These are phyloP conservation scores for Brachionus calyciflorus DNA, from an alignment of 1,140 invertebrate genomes.

Conservation along the genomic window DNA sequence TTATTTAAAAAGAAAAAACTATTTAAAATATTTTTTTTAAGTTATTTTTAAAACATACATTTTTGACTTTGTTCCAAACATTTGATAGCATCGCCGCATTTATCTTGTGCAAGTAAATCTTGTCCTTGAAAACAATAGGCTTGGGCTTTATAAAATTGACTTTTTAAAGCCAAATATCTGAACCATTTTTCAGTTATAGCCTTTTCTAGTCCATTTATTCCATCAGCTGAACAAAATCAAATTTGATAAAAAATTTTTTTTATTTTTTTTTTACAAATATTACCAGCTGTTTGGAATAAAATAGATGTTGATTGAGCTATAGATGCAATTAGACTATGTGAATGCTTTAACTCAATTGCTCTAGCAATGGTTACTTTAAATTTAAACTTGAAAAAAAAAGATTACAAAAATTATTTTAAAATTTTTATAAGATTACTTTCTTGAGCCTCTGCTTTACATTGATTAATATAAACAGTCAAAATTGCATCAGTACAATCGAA, in stretches of 20 bases:
- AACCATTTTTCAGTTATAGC: constrained; percentile 68
- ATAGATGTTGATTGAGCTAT: constrained; percentile 69
- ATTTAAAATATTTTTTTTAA: neutral
- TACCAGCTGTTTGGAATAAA: constrained; percentile 66
- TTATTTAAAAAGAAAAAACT: constrained; percentile 47
- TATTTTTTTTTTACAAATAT: constrained; percentile 16
- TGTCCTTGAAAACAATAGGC: constrained; percentile 70
- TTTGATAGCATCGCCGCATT: constrained; percentile 71
- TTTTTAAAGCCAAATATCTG: constrained; percentile 64
- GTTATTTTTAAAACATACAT: constrained; percentile 54
- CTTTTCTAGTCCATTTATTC: constrained; percentile 64
- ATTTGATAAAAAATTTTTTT: neutral
- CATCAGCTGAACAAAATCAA: constrained; percentile 60
- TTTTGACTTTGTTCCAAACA: constrained; percentile 67
- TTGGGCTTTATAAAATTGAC: constrained; percentile 49
- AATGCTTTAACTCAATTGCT: constrained; percentile 72
- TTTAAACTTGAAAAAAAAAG: too few species aligned
- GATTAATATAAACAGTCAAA: constrained; percentile 68
- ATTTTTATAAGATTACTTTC: constrained; percentile 63
- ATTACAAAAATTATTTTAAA: neutral
- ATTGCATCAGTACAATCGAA: constrained; percentile 68
- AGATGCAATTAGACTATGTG: constrained; percentile 66
- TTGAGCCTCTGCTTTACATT: constrained; percentile 72
- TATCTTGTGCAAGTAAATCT: constrained; percentile 67
- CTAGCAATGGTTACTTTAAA: constrained; percentile 69